Base-by-base conservation (phyloP, 92 coral and sea anemone species). In the Porites rus region DNA sequence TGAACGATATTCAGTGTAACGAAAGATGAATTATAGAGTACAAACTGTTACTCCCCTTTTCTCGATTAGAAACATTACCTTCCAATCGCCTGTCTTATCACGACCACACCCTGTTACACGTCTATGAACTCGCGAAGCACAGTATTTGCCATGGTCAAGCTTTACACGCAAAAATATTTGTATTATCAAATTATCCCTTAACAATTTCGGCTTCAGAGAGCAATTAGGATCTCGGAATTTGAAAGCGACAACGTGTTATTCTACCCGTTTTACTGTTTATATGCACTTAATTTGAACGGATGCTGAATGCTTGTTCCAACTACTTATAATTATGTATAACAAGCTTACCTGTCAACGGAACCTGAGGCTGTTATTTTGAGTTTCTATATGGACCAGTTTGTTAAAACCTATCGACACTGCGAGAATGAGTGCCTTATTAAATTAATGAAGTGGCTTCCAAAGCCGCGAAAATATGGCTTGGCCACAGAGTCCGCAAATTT, bases 171-270 rank as follows among this genome's bases (percentile, higher is more conserved):
- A 53, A 80, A 18, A 38, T 80, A 80, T 69, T 70, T 54, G 66
- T 53, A 10, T 16, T 69, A 67, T 80, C 22, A 56, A 24, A 11
- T 65, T 56, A 70, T 19, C 69, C 16, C 25, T 11, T 18, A 46
- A 69, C 28, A 7, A 52, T 78, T 58, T 28, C 12, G 67, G 67
- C 18, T 53, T 50, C 52, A 54, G 52, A 51, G 1, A 25, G 22
- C 22, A 68, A 22, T 75, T 53, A 62, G n/a, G 78, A 74, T 51
- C 11, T 16, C 78, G 10, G 70, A 43, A 56, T n/a, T 21, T 24
- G 10, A 54, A 80, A 56, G 66, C 56, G 56, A 56, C 58, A 46
- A 81, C 86, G 31, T 69, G 77, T 81, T 81, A 43, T 81, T 81
- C 24, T 81, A 52, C 50, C 12, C 58, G n/a, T 25, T 53, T 56